These are phyloP conservation scores for Notarius lentiginosus DNA, from an alignment of 2,113 vertebrate genomes.

Conservation along the genomic window DNA sequence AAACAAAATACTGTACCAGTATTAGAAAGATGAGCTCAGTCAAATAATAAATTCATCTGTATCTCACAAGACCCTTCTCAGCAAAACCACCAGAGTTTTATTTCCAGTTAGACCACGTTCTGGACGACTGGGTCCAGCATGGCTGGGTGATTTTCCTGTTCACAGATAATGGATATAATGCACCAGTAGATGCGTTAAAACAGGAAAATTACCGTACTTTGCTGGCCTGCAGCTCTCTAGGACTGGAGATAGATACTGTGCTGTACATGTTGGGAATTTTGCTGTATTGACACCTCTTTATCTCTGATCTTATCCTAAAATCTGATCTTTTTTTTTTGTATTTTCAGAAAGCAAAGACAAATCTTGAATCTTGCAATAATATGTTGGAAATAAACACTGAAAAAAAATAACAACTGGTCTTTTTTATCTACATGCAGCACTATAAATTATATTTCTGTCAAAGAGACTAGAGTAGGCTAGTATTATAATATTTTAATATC, in stretches of 20 bases:
- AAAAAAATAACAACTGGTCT: not conserved
- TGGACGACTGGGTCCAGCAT: not conserved
- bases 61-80: not conserved
- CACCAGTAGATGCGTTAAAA: not conserved
- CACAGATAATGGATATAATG: not conserved
- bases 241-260: not conserved
- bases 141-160: not conserved
- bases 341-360: conserved; percentile 51
- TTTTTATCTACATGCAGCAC: not conserved
- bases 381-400: conserved; percentile 28
- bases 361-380: conserved; percentile 61
- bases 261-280: not conserved
- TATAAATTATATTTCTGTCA: not conserved
- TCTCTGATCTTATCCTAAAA: not conserved
- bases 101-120: not conserved
- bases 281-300: not conserved
- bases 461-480: not conserved
- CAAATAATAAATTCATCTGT: not conserved
- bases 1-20: not conserved
- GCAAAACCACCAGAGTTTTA: not conserved
- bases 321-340: conserved; percentile 59
- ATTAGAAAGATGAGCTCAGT: not conserved
- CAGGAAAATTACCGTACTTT: not conserved
- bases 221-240: not conserved
- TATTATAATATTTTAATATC: no score